These are phyloP conservation scores for Macroteleia sp. DNA, from an alignment of 2,888 invertebrate species.

Conservation along the genomic window DNA sequence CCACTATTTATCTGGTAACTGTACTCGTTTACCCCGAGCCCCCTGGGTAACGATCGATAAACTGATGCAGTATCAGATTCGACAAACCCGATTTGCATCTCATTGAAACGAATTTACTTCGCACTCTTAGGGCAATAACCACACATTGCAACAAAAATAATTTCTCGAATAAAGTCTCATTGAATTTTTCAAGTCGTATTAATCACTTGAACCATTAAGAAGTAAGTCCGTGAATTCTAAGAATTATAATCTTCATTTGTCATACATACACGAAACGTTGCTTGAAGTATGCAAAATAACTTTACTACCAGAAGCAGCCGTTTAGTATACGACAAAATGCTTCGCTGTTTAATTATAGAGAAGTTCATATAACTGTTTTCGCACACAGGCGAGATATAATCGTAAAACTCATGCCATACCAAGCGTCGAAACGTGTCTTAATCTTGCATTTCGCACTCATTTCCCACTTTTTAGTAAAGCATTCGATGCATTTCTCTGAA, in stretches of 20 bases:
- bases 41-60: conserved; percentile 63
- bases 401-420: conserved; percentile 68
- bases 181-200: conserved; percentile 3
- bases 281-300: conserved; percentile 21
- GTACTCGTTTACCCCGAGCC: conserved; percentile 63
- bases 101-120: conserved; percentile 39
- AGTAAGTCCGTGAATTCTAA: conserved; percentile 5
- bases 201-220: conserved; percentile 3
- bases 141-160: neutral
- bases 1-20: conserved; percentile 64
- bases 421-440: conserved; percentile 12
- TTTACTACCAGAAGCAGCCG: conserved; percentile 27
- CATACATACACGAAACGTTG: conserved; percentile 15
- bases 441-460: conserved; percentile 13
- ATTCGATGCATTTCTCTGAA: neutral
- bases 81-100: conserved; percentile 34
- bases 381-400: conserved; percentile 62
- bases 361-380: conserved; percentile 34
- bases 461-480: neutral
- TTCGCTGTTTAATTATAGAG: conserved; percentile 70
- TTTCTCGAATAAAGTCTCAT: neutral
- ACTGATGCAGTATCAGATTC: conserved; percentile 60
- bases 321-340: conserved; percentile 61
- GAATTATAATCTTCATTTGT: conserved; percentile 25
- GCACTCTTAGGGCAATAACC: conserved; percentile 7